Conservation (phyloP, 2,113 vertebrate species). For the Dipodomys spectabilis region DNA sequence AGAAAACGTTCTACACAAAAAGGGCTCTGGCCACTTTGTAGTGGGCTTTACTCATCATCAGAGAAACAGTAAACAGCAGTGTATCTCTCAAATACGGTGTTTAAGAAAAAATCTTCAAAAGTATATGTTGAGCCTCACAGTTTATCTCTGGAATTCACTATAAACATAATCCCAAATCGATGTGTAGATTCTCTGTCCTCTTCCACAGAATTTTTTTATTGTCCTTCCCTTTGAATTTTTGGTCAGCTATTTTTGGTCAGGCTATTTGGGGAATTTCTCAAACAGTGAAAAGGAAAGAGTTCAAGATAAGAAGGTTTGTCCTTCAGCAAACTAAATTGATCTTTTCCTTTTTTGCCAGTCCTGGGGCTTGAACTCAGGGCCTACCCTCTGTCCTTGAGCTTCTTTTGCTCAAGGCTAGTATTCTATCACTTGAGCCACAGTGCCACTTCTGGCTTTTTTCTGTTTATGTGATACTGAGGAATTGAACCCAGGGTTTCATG, state of each 20-base stretch:
- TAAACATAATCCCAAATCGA: not conserved
- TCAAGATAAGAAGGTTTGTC: not conserved
- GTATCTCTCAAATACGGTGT: not conserved
- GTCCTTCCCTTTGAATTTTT: not conserved
- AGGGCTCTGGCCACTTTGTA: not conserved
- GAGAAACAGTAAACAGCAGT: not conserved
- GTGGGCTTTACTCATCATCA: not conserved
- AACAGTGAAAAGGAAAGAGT: not conserved
- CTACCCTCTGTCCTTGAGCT: too few relatives aligned
- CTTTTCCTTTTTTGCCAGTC: too few relatives aligned
- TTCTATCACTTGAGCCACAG: too few relatives aligned
- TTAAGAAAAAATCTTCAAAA: not conserved
- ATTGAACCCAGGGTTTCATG: too few relatives aligned
- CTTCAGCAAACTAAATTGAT: not conserved
- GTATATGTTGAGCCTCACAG: not conserved
- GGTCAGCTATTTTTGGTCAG: not conserved
- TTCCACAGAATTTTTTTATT: too few relatives aligned
- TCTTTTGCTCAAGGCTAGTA: too few relatives aligned
- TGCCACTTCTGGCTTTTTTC: too few relatives aligned
- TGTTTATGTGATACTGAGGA: too few relatives aligned
- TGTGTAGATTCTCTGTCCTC: not conserved
- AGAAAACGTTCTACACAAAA: not conserved
- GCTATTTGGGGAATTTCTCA: not conserved
- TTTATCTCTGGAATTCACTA: not conserved
- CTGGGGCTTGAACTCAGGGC: too few relatives aligned